phyloP scores from a whole-genome alignment of 2,113 vertebrate species.

The Onychostruthus taczanowskii region DNA sequence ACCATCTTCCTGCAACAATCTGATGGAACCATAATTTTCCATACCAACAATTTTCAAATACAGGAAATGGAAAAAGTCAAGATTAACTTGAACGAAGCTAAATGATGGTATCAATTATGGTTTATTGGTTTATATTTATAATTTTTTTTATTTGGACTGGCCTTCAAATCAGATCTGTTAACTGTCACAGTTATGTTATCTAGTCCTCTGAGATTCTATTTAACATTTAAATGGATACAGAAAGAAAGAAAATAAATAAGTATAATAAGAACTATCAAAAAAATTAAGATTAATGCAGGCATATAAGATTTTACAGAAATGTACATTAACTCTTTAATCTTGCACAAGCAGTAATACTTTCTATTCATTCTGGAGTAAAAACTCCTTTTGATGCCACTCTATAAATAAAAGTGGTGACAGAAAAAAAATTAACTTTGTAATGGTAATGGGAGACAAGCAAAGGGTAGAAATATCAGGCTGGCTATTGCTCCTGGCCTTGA shows the following conservation, averaged over 20 bases:
- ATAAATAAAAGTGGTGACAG: neutral
- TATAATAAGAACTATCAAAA: neutral
- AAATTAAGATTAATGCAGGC: neutral
- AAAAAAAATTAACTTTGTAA: neutral
- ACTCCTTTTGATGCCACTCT: neutral
- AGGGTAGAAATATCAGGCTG: neutral
- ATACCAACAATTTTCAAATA: neutral
- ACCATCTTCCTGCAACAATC: neutral
- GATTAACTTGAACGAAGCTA: neutral
- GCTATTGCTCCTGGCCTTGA: neutral
- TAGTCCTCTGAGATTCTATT: neutral
- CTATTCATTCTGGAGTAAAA: neutral
- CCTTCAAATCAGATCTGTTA: slow-evolving; percentile 17
- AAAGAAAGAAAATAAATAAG: neutral
- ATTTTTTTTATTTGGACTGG: neutral
- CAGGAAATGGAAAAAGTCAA: neutral
- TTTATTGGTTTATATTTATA: neutral
- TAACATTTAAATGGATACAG: neutral
- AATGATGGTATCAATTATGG: neutral
- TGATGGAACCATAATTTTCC: neutral
- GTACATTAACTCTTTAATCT: neutral
- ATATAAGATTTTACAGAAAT: neutral
- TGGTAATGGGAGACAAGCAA: neutral
- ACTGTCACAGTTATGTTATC: neutral
- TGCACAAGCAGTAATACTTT: neutral